Base-by-base conservation (phyloP, 2,888 invertebrate genomes). In the Gryllus longicercus region DNA sequence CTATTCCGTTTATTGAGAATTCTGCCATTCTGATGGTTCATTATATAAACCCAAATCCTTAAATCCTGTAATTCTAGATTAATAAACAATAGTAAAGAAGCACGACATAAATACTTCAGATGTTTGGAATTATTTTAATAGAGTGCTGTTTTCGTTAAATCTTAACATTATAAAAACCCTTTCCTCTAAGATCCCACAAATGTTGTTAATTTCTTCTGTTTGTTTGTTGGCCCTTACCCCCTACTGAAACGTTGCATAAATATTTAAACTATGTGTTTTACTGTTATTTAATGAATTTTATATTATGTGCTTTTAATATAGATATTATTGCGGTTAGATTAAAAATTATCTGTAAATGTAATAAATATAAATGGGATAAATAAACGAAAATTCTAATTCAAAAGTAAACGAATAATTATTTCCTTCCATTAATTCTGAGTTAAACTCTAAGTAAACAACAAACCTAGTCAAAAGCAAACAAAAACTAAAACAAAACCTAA, bases 321-420 rank as follows among this genome's bases (percentile, higher is more conserved):
- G 51, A 51, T 16, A 79, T 79, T 74, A 79, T 77, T 77, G 74
- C 74, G 79, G 18, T 79, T 74, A 79, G 75, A 79, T n/a, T 63
- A 74, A 79, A 79, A 79, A 23, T 25, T n/a, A 63, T 23, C 49
- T 79, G 75, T 74, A 50, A 75, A 23, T 74, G 79, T 75, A 38
- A 16, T 74, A 74, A 38, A 79, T 79, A 51, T 78, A 50, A 79
- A 75, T 25, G 21, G 75, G 12, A 74, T 79, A 75, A 79, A 79
- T 79, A 79, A 79, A 75, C 77, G 77, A 77, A 38, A 77, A 50
- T 77, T 49, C 50, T 76, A 77, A 25, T 63, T 63, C 63, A n/a
- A 63, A 63, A 14, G 63, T 63, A 63, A 63, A 63, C 63, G 63
- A 63, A 63, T n/a, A 63, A 63, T 63, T 63, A 63, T 63, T 63